Evolutionary conservation across 2,888 invertebrate species (phyloP).

Genomic region (Synergus laeviventris): DNA sequence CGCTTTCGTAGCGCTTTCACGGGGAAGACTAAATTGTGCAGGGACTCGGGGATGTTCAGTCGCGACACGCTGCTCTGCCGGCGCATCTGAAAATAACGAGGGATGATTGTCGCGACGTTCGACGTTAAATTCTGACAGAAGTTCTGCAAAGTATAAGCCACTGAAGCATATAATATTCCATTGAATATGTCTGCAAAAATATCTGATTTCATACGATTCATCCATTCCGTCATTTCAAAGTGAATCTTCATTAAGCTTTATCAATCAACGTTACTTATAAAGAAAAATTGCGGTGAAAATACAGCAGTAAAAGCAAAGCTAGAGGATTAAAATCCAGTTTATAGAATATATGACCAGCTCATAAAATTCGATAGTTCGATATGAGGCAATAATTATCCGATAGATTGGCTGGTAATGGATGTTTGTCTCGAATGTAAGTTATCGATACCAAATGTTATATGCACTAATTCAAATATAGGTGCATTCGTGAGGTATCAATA

Average conservation of each 20-base stretch:
- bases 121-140: constrained; percentile 13
- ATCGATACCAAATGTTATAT: constrained; percentile 5
- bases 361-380: too few relatives aligned
- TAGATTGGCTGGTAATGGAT: neutral
- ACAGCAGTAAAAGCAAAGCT: neutral
- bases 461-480: neutral
- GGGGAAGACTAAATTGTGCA: constrained; percentile 48
- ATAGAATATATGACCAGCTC: neutral
- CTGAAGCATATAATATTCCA: neutral
- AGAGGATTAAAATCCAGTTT: neutral
- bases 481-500: neutral
- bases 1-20: constrained; percentile 53
- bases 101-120: constrained; percentile 53
- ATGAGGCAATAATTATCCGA: constrained; percentile 1
- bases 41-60: neutral
- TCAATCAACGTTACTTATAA: neutral
- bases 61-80: constrained; percentile 45
- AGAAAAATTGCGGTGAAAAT: neutral
- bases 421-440: neutral
- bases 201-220: neutral
- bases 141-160: neutral
- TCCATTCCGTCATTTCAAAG: neutral
- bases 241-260: neutral
- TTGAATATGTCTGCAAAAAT: neutral
- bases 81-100: constrained; percentile 62